Evolutionary conservation across 2,113 vertebrate species (phyloP).

Genomic region (Anguilla rostrata): DNA sequence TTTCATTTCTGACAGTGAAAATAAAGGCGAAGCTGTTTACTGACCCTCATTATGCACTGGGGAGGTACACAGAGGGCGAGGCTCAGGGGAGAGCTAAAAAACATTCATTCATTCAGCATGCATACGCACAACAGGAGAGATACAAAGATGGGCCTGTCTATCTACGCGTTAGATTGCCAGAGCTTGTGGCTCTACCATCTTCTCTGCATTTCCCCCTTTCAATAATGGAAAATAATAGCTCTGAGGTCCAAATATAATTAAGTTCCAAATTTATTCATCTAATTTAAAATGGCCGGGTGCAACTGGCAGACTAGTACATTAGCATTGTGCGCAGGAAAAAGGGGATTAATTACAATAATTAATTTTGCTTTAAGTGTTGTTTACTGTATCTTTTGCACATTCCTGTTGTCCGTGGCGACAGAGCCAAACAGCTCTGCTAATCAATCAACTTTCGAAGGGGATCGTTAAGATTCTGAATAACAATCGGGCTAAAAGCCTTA

Average conservation of each 20-base stretch:
- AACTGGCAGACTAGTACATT: slow-evolving; percentile 28
- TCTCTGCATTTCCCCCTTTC: slow-evolving; percentile 38
- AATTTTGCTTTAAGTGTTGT: slow-evolving; percentile 59
- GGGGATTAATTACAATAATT: slow-evolving; percentile 52
- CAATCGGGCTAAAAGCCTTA: background rate
- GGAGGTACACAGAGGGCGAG: slow-evolving; percentile 8
- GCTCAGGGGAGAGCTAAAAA: slow-evolving; percentile 23
- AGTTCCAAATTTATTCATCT: slow-evolving; percentile 67
- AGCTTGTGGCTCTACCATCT: slow-evolving; percentile 45
- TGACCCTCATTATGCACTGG: slow-evolving; percentile 1
- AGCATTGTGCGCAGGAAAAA: slow-evolving; percentile 42
- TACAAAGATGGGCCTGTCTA: slow-evolving; percentile 50
- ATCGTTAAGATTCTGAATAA: slow-evolving; percentile 37
- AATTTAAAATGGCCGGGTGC: slow-evolving; percentile 60
- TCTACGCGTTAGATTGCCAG: slow-evolving; percentile 57
- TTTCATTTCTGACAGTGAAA: slow-evolving; percentile 3
- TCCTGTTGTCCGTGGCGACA: slow-evolving; percentile 42
- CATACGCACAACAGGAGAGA: slow-evolving; percentile 37
- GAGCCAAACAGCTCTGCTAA: slow-evolving; percentile 48
- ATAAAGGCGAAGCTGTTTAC: slow-evolving; percentile 15
- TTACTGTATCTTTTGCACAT: slow-evolving; percentile 52
- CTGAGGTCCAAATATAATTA: slow-evolving; percentile 70
- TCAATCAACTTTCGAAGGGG: slow-evolving; percentile 44
- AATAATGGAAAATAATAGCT: slow-evolving; percentile 65
- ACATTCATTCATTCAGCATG: slow-evolving; percentile 61